These are phyloP conservation scores for Neoitamus cyanurus DNA, from an alignment of 2,888 invertebrate species.

Conservation along the genomic window DNA sequence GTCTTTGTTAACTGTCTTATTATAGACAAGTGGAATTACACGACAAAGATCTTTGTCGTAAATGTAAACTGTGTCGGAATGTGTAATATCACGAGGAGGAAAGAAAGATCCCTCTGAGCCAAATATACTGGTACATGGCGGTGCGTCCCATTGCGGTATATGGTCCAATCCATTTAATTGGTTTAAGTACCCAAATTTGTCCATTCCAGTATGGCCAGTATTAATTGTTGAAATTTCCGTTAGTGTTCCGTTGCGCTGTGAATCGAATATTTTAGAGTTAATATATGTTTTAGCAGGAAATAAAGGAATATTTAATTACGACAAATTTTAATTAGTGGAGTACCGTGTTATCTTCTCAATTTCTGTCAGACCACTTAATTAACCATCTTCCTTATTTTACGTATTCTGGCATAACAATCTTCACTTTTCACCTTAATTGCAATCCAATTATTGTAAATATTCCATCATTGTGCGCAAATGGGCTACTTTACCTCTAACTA, in stretches of 20 bases:
- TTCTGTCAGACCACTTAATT: no score
- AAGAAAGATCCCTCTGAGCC: slow-evolving; percentile 87
- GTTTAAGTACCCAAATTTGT: slow-evolving; percentile 82
- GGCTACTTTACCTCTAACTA: not conserved
- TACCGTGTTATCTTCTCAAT: no score
- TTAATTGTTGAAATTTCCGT: slow-evolving; percentile 84
- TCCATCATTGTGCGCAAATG: not conserved
- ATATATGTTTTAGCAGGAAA: no score
- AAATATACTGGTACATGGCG: slow-evolving; percentile 78
- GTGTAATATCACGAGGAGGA: slow-evolving; percentile 79
- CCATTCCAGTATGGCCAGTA: slow-evolving; percentile 79
- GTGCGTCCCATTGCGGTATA: slow-evolving; percentile 79
- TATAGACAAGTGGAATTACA: slow-evolving; percentile 79
- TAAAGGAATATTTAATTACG: not conserved
- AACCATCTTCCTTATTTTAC: not conserved
- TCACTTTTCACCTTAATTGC: not conserved
- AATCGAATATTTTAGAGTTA: no score
- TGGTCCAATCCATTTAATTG: slow-evolving; percentile 80
- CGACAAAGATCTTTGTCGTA: slow-evolving; percentile 91
- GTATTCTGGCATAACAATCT: not conserved
- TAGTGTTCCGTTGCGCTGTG: slow-evolving; percentile 82
- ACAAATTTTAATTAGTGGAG: no score
- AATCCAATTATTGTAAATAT: not conserved
- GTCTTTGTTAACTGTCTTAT: slow-evolving; percentile 76
- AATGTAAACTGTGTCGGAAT: slow-evolving; percentile 76